Evolutionary conservation across 2,113 vertebrate genomes (phyloP).

Genomic region (Hypanus sabinus): DNA sequence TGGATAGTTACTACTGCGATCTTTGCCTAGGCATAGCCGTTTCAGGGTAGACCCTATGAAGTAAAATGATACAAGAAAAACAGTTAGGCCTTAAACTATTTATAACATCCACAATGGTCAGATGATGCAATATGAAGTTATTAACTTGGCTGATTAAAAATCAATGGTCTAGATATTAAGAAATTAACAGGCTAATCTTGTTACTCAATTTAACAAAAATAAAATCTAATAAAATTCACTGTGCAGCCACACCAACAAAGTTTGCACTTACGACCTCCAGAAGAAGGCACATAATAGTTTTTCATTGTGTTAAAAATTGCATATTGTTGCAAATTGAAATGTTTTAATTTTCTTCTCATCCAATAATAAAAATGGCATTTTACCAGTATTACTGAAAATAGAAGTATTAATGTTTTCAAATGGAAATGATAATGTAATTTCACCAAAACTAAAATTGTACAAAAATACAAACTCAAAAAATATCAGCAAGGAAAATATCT

Average conservation of each 20-base stretch:
- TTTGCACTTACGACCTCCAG: background rate
- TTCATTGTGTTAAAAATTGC: background rate
- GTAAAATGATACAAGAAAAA: conserved; percentile 91
- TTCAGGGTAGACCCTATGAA: conserved; percentile 97
- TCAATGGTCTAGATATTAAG: conserved; percentile 59
- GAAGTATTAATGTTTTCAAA: background rate
- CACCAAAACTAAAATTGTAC: background rate
- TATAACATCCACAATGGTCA: conserved; percentile 62
- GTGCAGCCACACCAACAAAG: conserved; percentile 50
- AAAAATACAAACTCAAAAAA: background rate
- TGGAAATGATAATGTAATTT: background rate
- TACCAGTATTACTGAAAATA: background rate
- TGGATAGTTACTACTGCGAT: conserved; percentile 98
- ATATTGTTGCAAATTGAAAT: background rate
- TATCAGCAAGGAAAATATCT: background rate
- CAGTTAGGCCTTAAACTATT: conserved; percentile 76
- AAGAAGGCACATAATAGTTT: background rate
- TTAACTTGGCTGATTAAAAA: conserved; percentile 54
- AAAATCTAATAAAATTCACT: conserved; percentile 38
- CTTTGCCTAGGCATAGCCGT: conserved; percentile 99
- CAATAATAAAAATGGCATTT: background rate
- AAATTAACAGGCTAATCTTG: conserved; percentile 52
- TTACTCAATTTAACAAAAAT: conserved; percentile 42
- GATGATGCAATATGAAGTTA: conserved; percentile 71
- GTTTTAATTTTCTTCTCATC: background rate